Base-by-base conservation (phyloP, 2,113 vertebrate genomes). In the Phylloscopus trochiloides region DNA sequence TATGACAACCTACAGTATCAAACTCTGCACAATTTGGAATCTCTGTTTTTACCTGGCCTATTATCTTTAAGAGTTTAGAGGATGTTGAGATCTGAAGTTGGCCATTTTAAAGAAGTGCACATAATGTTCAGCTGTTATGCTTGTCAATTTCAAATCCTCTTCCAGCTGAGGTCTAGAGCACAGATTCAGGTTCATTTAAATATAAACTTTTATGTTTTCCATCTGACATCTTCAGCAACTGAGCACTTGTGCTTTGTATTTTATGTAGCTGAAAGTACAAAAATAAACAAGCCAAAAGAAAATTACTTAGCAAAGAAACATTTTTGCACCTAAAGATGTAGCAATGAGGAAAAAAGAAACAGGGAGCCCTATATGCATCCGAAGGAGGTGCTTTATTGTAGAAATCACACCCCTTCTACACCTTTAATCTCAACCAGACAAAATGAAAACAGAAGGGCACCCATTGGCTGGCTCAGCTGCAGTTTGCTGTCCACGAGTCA, bases 191-290 rank as follows among this genome's bases (percentile, higher is more conserved):
- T 59, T 95, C 26, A 92, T 73, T 95, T 80, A 91, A 70, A 94
- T 32, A 59, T 91, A 86, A 96, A 96, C 19, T 86, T 95, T 80
- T 70, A 76, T 70, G n/a, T 94, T 96, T 95, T 94, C 52, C 63
- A 43, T 62, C 48, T 77, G 84, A 80, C 78, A 82, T 66, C 68
- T n/a, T 93, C 54, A 96, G 51, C 48, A 85, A 66, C 24, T 68
- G 54, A 91, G 61, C 34, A 92, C 12, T 74, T 78, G 43, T 40
- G 73, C 17, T 89, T 90, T 90, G 45, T 72, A 76, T 85, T 94
- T 95, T 86, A 61, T 61, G 54, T 67, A 86, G 32, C 25, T 74
- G 29, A 76, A 92, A 88, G 93, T 51, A 70, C 36, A 73, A 76
- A 95, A 84, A 87, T 59, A 94, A 72, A 52, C 31, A 61, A 83